Conservation (phyloP, 2,888 invertebrate species). For the Catocala fraxini region DNA sequence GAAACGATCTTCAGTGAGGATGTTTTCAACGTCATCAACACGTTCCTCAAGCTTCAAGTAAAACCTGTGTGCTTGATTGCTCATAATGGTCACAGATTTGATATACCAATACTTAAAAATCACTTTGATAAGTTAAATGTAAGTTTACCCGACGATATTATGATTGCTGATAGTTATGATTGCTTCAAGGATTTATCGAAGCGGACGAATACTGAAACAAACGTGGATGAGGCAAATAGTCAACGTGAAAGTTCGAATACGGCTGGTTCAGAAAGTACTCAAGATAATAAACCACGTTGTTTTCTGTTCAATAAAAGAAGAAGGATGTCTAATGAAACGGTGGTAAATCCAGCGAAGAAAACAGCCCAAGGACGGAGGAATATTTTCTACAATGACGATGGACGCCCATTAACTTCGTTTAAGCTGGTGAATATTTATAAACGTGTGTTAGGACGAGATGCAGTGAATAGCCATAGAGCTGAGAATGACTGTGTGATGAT, state of each 20-base stretch:
- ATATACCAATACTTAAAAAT: constrained; percentile 92
- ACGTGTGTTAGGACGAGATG: constrained; percentile 78
- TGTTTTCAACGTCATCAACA: constrained; percentile 85
- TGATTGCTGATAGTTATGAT: constrained; percentile 86
- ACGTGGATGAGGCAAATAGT: too few relatives aligned
- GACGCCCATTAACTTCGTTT: constrained; percentile 62
- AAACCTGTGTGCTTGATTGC: constrained; percentile 93
- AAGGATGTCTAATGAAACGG: background rate
- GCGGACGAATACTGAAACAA: too few relatives aligned
- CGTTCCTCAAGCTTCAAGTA: constrained; percentile 89
- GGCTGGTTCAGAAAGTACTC: too few relatives aligned
- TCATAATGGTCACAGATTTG: constrained; percentile 93
- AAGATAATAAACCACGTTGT: too few relatives aligned
- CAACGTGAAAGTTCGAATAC: too few relatives aligned
- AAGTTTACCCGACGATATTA: constrained; percentile 80
- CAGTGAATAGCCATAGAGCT: constrained; percentile 88
- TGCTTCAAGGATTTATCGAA: constrained; percentile 78
- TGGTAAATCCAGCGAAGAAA: background rate
- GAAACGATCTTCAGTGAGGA: constrained; percentile 88
- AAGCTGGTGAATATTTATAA: constrained; percentile 87
- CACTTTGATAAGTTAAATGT: constrained; percentile 76
- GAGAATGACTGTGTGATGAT: constrained; percentile 90
- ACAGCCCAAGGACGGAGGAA: constrained; percentile 47
- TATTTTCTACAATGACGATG: constrained; percentile 60
- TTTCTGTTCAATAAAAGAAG: too few relatives aligned